Evolutionary conservation across 53 echinoderm and acorn worm genomes (phyloP).

Genomic region (Temnopleurus reevesii): DNA sequence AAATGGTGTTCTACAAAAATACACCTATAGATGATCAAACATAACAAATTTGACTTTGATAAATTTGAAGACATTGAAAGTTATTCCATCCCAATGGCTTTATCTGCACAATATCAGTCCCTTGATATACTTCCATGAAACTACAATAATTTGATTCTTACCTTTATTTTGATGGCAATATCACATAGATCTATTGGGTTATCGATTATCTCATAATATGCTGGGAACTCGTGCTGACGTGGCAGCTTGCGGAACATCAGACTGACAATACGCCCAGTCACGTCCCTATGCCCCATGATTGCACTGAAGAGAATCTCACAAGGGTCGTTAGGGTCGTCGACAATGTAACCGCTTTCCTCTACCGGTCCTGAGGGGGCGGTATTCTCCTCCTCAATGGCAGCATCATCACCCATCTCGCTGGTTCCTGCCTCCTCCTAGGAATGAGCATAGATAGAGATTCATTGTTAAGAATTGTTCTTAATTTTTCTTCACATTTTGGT

Average conservation of each 20-base stretch:
- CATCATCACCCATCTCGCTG: slow-evolving; percentile 58
- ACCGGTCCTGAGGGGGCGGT: background rate
- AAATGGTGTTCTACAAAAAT: no score
- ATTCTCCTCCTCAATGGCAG: slow-evolving; percentile 22
- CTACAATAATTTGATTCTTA: no score
- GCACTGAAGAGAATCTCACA: slow-evolving; percentile 90
- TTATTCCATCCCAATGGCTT: no score
- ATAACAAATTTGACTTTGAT: no score
- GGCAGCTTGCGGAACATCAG: slow-evolving; percentile 97
- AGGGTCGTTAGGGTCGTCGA: slow-evolving; percentile 84
- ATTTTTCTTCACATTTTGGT: no score
- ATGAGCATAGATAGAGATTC: no score
- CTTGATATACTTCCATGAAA: no score
- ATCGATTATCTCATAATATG: slow-evolving; percentile 94
- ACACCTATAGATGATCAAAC: no score
- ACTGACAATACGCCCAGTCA: slow-evolving; percentile 78
- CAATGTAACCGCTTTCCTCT: slow-evolving; percentile 66
- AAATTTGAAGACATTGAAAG: no score
- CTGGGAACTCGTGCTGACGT: slow-evolving; percentile 85
- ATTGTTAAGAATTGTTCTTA: no score
- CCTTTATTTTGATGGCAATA: slow-evolving; percentile 92
- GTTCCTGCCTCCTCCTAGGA: slow-evolving; percentile 7
- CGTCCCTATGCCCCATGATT: slow-evolving; percentile 83
- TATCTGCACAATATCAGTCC: no score
- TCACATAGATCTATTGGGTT: slow-evolving; percentile 94